Evolutionary conservation across 2,888 invertebrate genomes (phyloP), one percentile per base, ranked within the genome.

Genomic region (Chydorus sphaericus): DNA sequence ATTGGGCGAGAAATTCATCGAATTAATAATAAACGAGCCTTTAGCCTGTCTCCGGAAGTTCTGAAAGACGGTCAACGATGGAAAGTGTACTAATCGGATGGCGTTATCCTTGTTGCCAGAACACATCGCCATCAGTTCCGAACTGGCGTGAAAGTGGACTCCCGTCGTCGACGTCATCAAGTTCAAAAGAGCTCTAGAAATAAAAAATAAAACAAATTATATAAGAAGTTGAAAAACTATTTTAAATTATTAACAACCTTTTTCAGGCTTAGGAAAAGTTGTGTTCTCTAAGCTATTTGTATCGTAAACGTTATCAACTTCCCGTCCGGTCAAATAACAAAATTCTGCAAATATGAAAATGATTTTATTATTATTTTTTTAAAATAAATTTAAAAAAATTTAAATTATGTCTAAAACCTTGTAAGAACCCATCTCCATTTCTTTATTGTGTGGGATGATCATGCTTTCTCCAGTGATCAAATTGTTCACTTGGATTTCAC

Each of bases 241-340:
- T 16, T 2, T 16, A 38, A 38, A 26, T 20, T 8, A 16, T 44
- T 20, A 10, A 28, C 4, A n/a, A 78, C 76, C 72, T 91, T 92
- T 30, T 79, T 66, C 1, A 75, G 76, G 50, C 63, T 65, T 1
- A 74, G 73, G 23, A 62, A 57, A 1, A 29, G 33, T 33, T 31
- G 23, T 48, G 39, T 20, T 33, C 36, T 36, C 65, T 6, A 81
- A 70, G 29, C 75, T 75, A 4, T 78, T 74, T 11, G 77, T 76
- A 57, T 86, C 80, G 68, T 96, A 96, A 4, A 96, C 68, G 71
- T 94, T 96, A 94, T 73, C 60, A 79, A 79, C 67, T 82, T 81
- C 0, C 85, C 85, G 73, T 90, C 82, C 0, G 84, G 84, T 2
- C 92, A 92, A 55, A 91, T 67, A 63, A 79, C 77, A 68, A 92